Evolutionary conservation across 2,888 invertebrate species (phyloP).

Genomic region (Anticlea derivata): DNA sequence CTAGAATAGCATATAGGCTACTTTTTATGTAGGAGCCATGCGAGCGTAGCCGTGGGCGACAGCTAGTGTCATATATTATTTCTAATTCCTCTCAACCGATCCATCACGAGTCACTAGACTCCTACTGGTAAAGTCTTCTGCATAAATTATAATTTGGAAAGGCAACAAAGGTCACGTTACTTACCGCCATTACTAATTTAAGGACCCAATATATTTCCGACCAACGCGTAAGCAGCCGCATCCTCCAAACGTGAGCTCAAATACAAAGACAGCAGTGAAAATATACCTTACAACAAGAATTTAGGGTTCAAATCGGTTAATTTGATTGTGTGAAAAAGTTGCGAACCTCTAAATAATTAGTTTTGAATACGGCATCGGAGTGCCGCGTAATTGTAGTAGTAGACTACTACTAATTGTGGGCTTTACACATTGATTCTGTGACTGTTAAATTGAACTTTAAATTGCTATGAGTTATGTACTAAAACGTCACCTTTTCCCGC

Average conservation of each 20-base stretch:
- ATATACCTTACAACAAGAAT: background rate
- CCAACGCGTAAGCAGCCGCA: background rate
- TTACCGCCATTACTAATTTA: slow-evolving; percentile 14
- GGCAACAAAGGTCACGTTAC: slow-evolving; percentile 5
- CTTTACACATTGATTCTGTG: no score
- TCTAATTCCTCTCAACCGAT: no score
- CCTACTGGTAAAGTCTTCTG: background rate
- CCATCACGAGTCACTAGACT: no score
- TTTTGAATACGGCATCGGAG: slow-evolving; percentile 1
- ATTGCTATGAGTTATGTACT: no score
- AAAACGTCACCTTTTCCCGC: no score
- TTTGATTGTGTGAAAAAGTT: background rate
- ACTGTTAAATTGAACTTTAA: no score
- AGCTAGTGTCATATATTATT: no score
- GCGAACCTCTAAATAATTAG: slow-evolving; percentile 6
- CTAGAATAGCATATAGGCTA: no score
- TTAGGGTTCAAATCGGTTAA: background rate
- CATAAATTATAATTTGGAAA: slow-evolving; percentile 10
- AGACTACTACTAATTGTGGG: no score
- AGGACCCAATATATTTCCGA: background rate
- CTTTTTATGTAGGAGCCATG: no score
- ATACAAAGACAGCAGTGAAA: background rate
- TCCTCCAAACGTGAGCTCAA: background rate
- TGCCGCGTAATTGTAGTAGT: slow-evolving; percentile 5
- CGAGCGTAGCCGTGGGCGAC: no score